Conservation (phyloP, 2,797 vertebrate species). For the Neostethus bicornis region DNA sequence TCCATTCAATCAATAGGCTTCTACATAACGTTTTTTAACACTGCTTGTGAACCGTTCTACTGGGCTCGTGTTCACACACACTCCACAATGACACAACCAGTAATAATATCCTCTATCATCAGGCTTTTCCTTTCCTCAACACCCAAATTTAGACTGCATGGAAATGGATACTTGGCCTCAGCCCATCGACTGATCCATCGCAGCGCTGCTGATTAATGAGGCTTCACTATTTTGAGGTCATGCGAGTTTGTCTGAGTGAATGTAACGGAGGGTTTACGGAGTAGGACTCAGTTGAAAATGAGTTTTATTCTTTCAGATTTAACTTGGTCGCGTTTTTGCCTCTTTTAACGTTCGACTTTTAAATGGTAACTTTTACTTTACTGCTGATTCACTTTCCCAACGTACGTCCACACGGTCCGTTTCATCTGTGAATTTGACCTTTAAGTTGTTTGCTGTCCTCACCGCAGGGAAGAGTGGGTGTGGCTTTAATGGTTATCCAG, state of each 20-base stretch:
- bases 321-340: not conserved
- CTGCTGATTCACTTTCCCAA: slow-evolving; percentile 28
- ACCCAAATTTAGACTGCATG: slow-evolving; percentile 61
- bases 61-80: no score
- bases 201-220: slow-evolving; percentile 59
- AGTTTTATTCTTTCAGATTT: not conserved
- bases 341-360: not conserved
- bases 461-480: slow-evolving; percentile 7
- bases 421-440: slow-evolving; percentile 39
- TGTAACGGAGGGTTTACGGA: slow-evolving; percentile 26
- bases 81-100: slow-evolving; percentile 9
- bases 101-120: slow-evolving; percentile 51
- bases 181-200: slow-evolving; percentile 39
- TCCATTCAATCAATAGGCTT: no score
- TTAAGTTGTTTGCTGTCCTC: slow-evolving; percentile 25
- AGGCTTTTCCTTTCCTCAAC: slow-evolving; percentile 56
- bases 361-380: slow-evolving; percentile 5
- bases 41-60: no score
- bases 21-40: no score
- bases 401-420: slow-evolving; percentile 1
- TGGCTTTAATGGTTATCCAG: slow-evolving; percentile 10
- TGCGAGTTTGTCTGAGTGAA: slow-evolving; percentile 55
- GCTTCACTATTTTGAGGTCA: slow-evolving; percentile 62
- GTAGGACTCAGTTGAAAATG: not conserved
- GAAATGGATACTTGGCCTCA: slow-evolving; percentile 62